Base-by-base conservation (phyloP, 1,140 invertebrate species). In the Neodiprion pinetum region DNA sequence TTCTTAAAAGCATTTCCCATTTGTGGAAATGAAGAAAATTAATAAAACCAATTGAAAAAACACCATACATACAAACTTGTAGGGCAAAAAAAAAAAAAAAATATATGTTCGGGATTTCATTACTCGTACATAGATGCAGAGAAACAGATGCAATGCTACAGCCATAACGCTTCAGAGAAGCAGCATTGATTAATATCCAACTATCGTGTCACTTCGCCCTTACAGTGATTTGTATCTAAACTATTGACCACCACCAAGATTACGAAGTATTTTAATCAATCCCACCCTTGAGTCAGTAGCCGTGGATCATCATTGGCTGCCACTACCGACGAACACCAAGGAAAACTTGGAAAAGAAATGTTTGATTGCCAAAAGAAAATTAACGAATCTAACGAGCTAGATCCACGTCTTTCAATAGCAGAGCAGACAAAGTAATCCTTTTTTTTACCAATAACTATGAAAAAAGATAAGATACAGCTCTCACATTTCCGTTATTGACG, bases 121-220 rank as follows among this genome's bases (percentile, higher is more conserved):
- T 12, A 61, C 53, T 61, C 53, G 28, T 40, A 40, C 28, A 40
- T 40, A 40, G 9, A 61, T 61, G n/a, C 53, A 61, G 53, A 61
- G 53, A 61, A 61, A 61, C 53, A 17, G n/a, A 61, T 61, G 7
- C 53, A 61, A 61, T 14, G 53, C 53, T 61, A 61, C 53, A 61
- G n/a, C 65, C 47, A 23, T 48, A 72, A 47, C 74, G 65, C 82
- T 85, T 21, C 9, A 76, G 78, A 73, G 75, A 82, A 83, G 75
- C 71, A 74, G 75, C 61, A n/a, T 28, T 50, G 28, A 14, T 77
- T 68, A 71, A 70, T 74, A 74, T 49, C 82, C 83, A 82, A 81
- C 72, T 82, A 86, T 84, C 72, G 53, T 89, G 82, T 89, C 81
- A 88, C 88, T 88, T 87, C 83, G 86, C 83, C 88, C 88, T 89